A percentile compares a stretch with the other conserved stretches of the same genome.
phyloP scores from a whole-genome alignment of 2,888 invertebrate genomes.

The Cataglyphis livida region DNA sequence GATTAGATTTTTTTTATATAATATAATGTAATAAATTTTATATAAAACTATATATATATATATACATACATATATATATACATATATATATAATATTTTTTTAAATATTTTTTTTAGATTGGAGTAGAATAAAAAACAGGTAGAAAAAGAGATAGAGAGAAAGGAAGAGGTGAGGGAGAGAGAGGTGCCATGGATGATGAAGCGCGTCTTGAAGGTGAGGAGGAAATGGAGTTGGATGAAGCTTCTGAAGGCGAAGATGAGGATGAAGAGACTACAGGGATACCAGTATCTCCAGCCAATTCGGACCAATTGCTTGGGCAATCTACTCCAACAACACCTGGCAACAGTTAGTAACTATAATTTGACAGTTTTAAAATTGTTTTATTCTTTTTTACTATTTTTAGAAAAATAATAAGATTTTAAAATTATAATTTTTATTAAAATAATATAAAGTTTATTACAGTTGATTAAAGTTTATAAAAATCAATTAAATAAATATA shows the following conservation, averaged over 20 bases:
- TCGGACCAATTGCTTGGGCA: slow-evolving; percentile 83
- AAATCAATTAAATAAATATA: neutral
- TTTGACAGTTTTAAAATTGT: slow-evolving; percentile 15
- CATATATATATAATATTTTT: neutral
- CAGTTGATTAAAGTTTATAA: neutral
- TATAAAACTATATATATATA: neutral
- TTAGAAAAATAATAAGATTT: neutral
- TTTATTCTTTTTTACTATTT: neutral
- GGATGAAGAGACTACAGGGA: slow-evolving; percentile 88
- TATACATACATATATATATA: no score
- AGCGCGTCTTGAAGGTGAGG: slow-evolving; percentile 86
- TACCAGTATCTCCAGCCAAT: slow-evolving; percentile 86
- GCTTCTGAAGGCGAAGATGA: slow-evolving; percentile 92
- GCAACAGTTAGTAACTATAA: slow-evolving; percentile 67
- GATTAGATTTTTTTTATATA: neutral
- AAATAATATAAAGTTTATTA: slow-evolving; percentile 10
- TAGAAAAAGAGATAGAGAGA: slow-evolving; percentile 66
- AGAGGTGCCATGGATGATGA: slow-evolving; percentile 85
- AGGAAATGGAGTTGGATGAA: slow-evolving; percentile 91
- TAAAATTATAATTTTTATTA: neutral
- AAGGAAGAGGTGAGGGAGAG: neutral
- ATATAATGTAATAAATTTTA: neutral
- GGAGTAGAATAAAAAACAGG: slow-evolving; percentile 63
- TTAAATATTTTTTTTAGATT: neutral
- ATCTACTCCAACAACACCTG: slow-evolving; percentile 79